Base-by-base conservation (phyloP, 2,888 invertebrate species). In the Pheosia gnoma region DNA sequence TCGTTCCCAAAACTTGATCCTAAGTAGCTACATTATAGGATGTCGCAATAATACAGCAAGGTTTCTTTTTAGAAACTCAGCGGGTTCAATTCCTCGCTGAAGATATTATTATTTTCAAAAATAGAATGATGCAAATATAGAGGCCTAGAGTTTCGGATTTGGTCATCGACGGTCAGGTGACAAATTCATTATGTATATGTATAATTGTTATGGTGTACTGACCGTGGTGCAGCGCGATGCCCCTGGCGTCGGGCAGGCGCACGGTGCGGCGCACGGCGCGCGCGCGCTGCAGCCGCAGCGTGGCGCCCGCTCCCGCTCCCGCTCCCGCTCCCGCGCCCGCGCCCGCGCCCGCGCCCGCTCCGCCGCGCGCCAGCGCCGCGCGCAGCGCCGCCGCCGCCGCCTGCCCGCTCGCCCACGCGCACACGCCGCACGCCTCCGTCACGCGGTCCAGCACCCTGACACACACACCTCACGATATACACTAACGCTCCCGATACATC, bases 221-320 rank as follows among this genome's bases (percentile, higher is more conserved):
- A n/a, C 94, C 77, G 79, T 88, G 88, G 8, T 82, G 81, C 75
- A 90, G 79, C 59, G 78, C 79, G 59, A 89, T 43, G 10, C 83
- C 87, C 36, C 82, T 5, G 0, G 77, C 78, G 72, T 78, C 81
- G 0, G 68, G 3, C 62, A 83, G 70, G 4, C 67, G 75, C 66
- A 80, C 55, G 94, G 94, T 49, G 95, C 92, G 13, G 96, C 94
- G 39, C 96, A 61, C 13, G 0, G 80, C 78, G 5, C 79, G 64
- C 10, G 77, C 63, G 0, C 81, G 66, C 71, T 74, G 78, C 75
- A 81, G 64, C 0, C 77, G 72, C 62, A 83, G 68, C 37, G 67
- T 64, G 45, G 85, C 82, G 65, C 1, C 79, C 78, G 54, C 75
- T 76, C 63, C 0, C 80, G 64, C 70, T 60, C 81, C 67, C 37